phyloP scores from a whole-genome alignment of 2,888 invertebrate species.

The Boloria selene region DNA sequence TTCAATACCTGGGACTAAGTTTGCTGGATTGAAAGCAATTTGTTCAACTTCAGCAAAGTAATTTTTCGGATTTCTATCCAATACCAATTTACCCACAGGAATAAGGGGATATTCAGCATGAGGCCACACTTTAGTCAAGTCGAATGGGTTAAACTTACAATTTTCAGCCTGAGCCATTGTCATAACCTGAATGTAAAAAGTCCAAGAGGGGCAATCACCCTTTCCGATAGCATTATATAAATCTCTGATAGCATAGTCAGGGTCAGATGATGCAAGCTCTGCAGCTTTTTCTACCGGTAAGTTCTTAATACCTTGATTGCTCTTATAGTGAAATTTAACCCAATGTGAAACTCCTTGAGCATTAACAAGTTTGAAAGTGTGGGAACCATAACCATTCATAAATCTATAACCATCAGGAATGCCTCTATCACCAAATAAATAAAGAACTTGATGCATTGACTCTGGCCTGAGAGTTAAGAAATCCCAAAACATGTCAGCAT shows the following conservation, averaged over 20 bases:
- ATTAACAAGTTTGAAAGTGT: slow-evolving; percentile 96
- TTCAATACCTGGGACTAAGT: slow-evolving; percentile 95
- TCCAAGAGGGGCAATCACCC: slow-evolving; percentile 89
- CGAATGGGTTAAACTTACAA: slow-evolving; percentile 94
- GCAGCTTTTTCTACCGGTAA: slow-evolving; percentile 86
- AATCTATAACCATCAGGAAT: slow-evolving; percentile 95
- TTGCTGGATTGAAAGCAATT: slow-evolving; percentile 93
- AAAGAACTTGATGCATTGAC: slow-evolving; percentile 91
- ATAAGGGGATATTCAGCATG: slow-evolving; percentile 93
- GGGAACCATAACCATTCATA: slow-evolving; percentile 98
- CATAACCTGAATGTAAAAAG: slow-evolving; percentile 93
- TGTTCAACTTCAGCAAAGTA: slow-evolving; percentile 98
- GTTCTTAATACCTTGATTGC: slow-evolving; percentile 94
- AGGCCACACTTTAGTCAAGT: slow-evolving; percentile 96
- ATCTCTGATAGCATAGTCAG: slow-evolving; percentile 94
- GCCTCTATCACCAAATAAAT: slow-evolving; percentile 95
- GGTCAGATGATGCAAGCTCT: slow-evolving; percentile 89
- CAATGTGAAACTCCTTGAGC: slow-evolving; percentile 87
- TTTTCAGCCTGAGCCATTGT: slow-evolving; percentile 91
- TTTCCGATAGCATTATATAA: slow-evolving; percentile 93
- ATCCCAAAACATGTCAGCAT: slow-evolving; percentile 98
- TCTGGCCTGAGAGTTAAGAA: slow-evolving; percentile 94
- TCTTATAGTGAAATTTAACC: slow-evolving; percentile 97
- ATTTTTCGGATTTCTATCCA: slow-evolving; percentile 94
- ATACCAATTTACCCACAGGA: slow-evolving; percentile 91